phyloP scores from a whole-genome alignment of 1,140 invertebrate species.

The Drosophila funebris region DNA sequence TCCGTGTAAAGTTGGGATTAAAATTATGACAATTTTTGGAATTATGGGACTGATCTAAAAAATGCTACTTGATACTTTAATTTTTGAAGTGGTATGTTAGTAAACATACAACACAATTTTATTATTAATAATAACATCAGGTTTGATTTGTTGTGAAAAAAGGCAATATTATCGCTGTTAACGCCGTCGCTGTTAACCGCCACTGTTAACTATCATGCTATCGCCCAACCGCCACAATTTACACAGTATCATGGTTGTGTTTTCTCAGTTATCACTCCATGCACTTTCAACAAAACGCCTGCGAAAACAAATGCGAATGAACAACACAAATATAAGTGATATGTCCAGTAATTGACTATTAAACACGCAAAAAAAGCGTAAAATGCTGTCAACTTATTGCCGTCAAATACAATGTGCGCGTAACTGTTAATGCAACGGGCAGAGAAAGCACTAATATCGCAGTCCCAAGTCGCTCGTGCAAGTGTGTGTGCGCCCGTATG shows the following conservation, averaged over 20 bases:
- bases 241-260: slow-evolving; percentile 14
- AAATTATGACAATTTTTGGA: too few relatives aligned
- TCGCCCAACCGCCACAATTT: slow-evolving; percentile 1
- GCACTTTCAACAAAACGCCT: slow-evolving; percentile 13
- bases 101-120: too few relatives aligned
- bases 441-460: slow-evolving; percentile 37
- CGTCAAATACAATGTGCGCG: slow-evolving; percentile 18
- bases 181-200: too few relatives aligned
- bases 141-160: too few relatives aligned
- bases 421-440: slow-evolving; percentile 18
- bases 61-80: too few relatives aligned
- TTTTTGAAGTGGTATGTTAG: too few relatives aligned
- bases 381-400: slow-evolving; percentile 1
- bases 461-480: slow-evolving; percentile 12
- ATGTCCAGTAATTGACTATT: neutral
- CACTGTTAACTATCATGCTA: neutral
- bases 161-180: too few relatives aligned
- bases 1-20: too few relatives aligned
- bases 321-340: slow-evolving; percentile 19
- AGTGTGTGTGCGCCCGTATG: slow-evolving; percentile 1
- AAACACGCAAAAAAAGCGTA: slow-evolving; percentile 8
- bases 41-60: too few relatives aligned
- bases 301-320: slow-evolving; percentile 34
- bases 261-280: slow-evolving; percentile 15
- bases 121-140: too few relatives aligned